Base-by-base conservation (phyloP, 1,140 invertebrate species). In the Drosophila funebris region DNA sequence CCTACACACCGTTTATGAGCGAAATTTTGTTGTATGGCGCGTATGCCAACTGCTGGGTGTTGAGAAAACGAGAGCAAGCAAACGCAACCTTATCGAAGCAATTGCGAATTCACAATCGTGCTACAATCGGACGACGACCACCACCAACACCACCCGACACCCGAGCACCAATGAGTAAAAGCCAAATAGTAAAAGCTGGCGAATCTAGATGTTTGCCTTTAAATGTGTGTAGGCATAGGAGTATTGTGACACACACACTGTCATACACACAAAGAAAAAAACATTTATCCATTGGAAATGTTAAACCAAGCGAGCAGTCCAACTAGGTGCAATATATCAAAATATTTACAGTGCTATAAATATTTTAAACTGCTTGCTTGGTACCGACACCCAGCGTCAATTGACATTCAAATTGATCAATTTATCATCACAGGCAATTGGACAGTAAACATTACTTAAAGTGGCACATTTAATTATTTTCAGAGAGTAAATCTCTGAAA, bases 31-130 rank as follows among this genome's bases (percentile, higher is more conserved):
- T 91, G 89, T 89, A 73, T 54, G 73, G 58, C 61, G 71, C 90
- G 75, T 81, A 90, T 90, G 89, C 71, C 72, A 90, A 87, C 27
- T 90, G 76, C 66, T 82, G 73, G 90, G 89, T 73, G 78, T 54
- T 58, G 73, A 87, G 82, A 68, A 87, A 76, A 50, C 8, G 29
- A 33, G 20, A 87, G 78, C 63, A 87, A 62, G 78, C 74, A 72
- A 81, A 73, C 64, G 37, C 11, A 18, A 8, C 14, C 11, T 33
- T 48, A 48, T 36, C 68, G 33, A 46, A 50, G 27, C 16, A 56
- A 36, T 53, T 53, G 48, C 58, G 31, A 76, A 69, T 60, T 68
- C 66, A 24, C 43, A 18, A 44, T 22, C 1, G 37, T 4, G 11
- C n/a, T n/a, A 36, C 5, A 13, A 11, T 1, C 33, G n/a, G 2